These are phyloP conservation scores for Musca vetustissima DNA, from an alignment of 1,140 invertebrate genomes.

Conservation along the genomic window DNA sequence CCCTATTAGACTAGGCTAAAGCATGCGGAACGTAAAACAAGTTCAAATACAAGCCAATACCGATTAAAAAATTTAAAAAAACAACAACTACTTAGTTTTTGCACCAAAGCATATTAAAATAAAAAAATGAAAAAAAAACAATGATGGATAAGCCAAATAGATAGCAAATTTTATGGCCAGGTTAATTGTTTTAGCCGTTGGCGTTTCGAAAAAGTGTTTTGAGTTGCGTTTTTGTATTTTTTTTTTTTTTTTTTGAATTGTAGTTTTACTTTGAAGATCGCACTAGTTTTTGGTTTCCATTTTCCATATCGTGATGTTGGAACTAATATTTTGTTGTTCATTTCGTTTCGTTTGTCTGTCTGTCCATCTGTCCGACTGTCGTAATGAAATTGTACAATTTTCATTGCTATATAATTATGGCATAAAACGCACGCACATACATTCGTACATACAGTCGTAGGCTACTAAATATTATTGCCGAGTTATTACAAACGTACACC, in stretches of 20 bases:
- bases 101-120: background rate
- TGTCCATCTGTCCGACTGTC: too few species aligned
- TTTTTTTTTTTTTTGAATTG: background rate
- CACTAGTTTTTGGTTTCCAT: too few species aligned
- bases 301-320: too few species aligned
- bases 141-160: background rate
- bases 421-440: background rate
- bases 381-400: too few species aligned
- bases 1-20: background rate
- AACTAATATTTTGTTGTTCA: too few species aligned
- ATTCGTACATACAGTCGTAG: too few species aligned
- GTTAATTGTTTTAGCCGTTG: conserved; percentile 20
- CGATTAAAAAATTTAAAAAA: background rate
- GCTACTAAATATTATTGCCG: too few species aligned
- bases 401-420: conserved; percentile 14
- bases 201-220: conserved; percentile 11
- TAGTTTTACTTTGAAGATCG: too few species aligned
- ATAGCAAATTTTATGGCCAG: conserved; percentile 8
- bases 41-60: conserved; percentile 7
- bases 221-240: background rate
- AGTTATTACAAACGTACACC: too few species aligned
- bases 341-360: too few species aligned
- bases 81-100: too few species aligned
- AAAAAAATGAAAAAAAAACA: background rate
- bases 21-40: conserved; percentile 22